A percentile compares a stretch with the other conserved stretches of the same genome.
Conservation (phyloP, 2,113 vertebrate genomes). For the Ptilonorhynchus violaceus region DNA sequence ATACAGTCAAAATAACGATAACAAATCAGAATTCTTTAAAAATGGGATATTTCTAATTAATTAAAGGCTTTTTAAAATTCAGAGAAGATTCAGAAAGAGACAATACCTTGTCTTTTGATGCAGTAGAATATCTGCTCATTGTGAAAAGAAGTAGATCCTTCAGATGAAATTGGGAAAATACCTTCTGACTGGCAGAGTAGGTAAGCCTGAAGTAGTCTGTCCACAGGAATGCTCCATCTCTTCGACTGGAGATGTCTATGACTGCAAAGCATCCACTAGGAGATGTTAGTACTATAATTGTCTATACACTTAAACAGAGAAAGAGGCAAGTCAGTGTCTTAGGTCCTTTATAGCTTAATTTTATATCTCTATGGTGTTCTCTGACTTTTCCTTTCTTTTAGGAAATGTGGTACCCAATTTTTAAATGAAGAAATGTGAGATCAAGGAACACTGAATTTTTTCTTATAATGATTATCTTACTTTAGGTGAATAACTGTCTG, state of each 20-base stretch:
- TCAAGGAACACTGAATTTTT: background rate
- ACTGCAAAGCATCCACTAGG: background rate
- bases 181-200: background rate
- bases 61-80: background rate
- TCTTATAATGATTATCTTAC: background rate
- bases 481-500: background rate
- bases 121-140: background rate
- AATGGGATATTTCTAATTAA: background rate
- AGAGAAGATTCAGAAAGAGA: background rate
- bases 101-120: background rate
- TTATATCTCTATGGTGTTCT: background rate
- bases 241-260: background rate
- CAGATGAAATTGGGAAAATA: background rate
- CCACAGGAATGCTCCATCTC: background rate
- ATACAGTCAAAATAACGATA: background rate
- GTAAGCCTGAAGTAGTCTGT: background rate
- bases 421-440: background rate
- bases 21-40: background rate
- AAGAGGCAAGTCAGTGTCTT: background rate
- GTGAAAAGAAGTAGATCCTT: background rate
- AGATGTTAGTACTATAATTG: background rate
- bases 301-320: background rate
- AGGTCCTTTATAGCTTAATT: background rate
- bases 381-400: background rate
- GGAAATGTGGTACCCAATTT: background rate